Conservation (phyloP, 1,140 invertebrate species). For the Sinonovacula constricta region DNA sequence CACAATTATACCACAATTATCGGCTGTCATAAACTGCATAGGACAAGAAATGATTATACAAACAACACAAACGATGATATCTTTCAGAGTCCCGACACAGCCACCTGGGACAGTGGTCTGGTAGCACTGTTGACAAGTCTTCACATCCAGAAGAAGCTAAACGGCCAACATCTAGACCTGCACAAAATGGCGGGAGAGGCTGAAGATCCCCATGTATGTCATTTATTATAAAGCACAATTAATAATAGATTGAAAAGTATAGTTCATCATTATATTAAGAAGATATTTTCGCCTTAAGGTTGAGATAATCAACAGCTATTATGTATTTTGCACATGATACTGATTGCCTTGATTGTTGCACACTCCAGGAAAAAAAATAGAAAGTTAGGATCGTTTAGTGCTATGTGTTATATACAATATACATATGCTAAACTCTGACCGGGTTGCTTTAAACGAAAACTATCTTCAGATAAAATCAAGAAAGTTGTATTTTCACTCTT, state of each 20-base stretch:
- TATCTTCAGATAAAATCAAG: too few relatives aligned
- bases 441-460: too few relatives aligned
- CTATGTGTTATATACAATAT: too few relatives aligned
- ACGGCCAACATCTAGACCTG: slow-evolving; percentile 2
- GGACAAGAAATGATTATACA: not conserved
- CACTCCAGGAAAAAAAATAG: too few relatives aligned
- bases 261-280: too few relatives aligned
- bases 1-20: not conserved
- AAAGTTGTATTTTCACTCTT: too few relatives aligned
- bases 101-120: slow-evolving; percentile 25
- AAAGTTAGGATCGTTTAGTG: too few relatives aligned
- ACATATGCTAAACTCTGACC: too few relatives aligned
- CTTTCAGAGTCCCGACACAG: slow-evolving; percentile 9
- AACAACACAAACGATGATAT: not conserved
- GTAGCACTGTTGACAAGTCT: slow-evolving; percentile 30
- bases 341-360: too few relatives aligned
- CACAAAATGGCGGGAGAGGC: slow-evolving; percentile 21
- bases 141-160: slow-evolving; percentile 32
- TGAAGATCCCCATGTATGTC: slow-evolving; percentile 55
- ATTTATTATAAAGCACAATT: too few relatives aligned
- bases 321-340: not conserved
- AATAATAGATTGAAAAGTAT: not conserved
- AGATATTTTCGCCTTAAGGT: not conserved
- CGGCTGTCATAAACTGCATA: too few relatives aligned
- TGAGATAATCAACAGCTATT: not conserved